A percentile compares a stretch with the other conserved stretches of the same genome.
Evolutionary conservation across 2,888 invertebrate genomes (phyloP).

Genomic region (Fragum fragum): DNA sequence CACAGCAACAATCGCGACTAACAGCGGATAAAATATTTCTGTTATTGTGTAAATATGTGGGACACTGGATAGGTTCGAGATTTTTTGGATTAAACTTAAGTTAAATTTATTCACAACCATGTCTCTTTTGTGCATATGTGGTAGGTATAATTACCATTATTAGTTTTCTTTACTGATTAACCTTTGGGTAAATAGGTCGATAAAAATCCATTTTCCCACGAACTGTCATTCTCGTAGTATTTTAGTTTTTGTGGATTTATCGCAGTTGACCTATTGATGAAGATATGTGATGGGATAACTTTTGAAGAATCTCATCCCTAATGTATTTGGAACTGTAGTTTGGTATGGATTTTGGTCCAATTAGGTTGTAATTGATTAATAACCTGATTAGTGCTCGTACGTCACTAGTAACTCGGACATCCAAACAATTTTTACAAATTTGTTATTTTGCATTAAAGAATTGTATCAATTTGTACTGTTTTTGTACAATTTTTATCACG

Average conservation of each 20-base stretch:
- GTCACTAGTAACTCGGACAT: constrained; percentile 10
- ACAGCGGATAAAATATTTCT: constrained; percentile 10
- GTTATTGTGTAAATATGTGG: constrained; percentile 43
- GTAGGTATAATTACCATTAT: constrained; percentile 63
- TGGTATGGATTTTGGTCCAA: background rate
- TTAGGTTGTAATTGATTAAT: background rate
- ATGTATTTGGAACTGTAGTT: background rate
- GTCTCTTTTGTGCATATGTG: constrained; percentile 80
- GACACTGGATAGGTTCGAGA: constrained; percentile 33
- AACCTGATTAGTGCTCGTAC: background rate
- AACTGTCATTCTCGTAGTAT: constrained; percentile 19
- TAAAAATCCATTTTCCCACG: constrained; percentile 31
- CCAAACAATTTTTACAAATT: background rate
- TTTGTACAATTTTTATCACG: too few relatives aligned
- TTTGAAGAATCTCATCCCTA: too few relatives aligned
- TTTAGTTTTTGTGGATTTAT: background rate
- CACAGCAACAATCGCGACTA: constrained; percentile 54
- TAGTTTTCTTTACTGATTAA: background rate
- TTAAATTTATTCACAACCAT: constrained; percentile 56
- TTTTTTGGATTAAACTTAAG: constrained; percentile 43
- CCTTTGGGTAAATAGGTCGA: constrained; percentile 1
- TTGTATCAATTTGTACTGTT: too few relatives aligned
- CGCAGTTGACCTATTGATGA: background rate
- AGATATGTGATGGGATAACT: too few relatives aligned
- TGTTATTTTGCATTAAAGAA: too few relatives aligned